Evolutionary conservation across 2,888 invertebrate genomes (phyloP), one percentile per base, ranked within the genome.

Genomic region (Lasioglossum pauxillum): DNA sequence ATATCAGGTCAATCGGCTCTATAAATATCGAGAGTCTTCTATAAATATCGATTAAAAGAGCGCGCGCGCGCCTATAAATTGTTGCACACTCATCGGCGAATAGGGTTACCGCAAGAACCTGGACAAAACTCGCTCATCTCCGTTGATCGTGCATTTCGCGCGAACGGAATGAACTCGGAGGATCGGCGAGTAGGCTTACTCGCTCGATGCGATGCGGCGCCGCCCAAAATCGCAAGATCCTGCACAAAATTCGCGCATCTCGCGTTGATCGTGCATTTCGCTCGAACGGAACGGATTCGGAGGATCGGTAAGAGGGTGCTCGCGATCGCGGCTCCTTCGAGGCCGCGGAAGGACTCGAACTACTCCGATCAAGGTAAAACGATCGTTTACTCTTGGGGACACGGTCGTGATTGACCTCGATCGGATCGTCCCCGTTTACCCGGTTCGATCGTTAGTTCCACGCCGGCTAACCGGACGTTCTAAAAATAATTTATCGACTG

Each of bases 401-500:
- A 27, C 57, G 73, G 76, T 79, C 69, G 80, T 53, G 74, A 74
- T 46, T 81, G 80, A 78, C 85, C 81, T 82, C 88, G 88, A 88
- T 88, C 88, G 85, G 73, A 88, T 90, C 88, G 90, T 72, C 91
- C 91, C 85, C 87, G 85, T 90, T 91, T 72, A 71, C 83, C 27
- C 72, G 71, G 75, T 82, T 88, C 85, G 90, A 91, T 91, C 90
- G 89, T 91, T 91, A 89, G 86, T 91, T 89, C 86, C 80, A 75
- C 88, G 82, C 71, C 83, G 88, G 77, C 87, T 85, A 78, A 78
- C 74, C 71, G 74, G 83, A 82, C 81, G 83, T 69, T 85, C 90
- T 90, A 90, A 92, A 90, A 91, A 92, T 92, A 92, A 89, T 88
- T 88, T 88, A 92, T 92, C 89, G 90, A 91, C 86, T 90, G 83